phyloP scores from a whole-genome alignment of 2,888 invertebrate species.

The Frankliniella intonsa region DNA sequence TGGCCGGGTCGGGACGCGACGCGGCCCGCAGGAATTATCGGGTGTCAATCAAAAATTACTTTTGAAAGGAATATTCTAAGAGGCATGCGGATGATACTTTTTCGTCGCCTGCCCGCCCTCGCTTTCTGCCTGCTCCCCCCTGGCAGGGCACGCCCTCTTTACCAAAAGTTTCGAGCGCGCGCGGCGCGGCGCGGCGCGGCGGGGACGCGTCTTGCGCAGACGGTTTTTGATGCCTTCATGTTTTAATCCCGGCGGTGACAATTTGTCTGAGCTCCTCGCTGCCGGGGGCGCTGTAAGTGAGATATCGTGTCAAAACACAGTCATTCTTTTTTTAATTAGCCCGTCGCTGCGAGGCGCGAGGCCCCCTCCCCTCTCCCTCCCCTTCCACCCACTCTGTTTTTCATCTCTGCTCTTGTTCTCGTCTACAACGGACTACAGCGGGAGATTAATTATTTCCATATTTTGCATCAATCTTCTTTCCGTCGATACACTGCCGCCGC shows the following conservation, averaged over 20 bases:
- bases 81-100: background rate
- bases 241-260: conserved; percentile 24
- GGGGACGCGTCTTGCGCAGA: conserved; percentile 3
- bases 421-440: conserved; percentile 21
- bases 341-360: too few species aligned
- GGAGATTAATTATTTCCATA: conserved; percentile 25
- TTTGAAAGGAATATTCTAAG: background rate
- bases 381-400: background rate
- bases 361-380: too few species aligned
- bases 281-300: conserved; percentile 4
- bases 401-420: conserved; percentile 17
- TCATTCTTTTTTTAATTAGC: conserved; percentile 11
- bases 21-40: background rate
- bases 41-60: conserved; percentile 25
- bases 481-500: conserved; percentile 10
- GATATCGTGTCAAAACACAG: conserved; percentile 25
- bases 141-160: background rate
- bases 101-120: background rate
- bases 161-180: conserved; percentile 1
- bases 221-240: conserved; percentile 26
- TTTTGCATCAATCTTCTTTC: conserved; percentile 20
- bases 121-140: background rate
- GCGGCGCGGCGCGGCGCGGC: background rate
- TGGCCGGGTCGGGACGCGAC: background rate
- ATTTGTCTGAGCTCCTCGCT: conserved; percentile 12